Conservation (phyloP, 2,113 vertebrate genomes). For the Chlorodrepanis virens region DNA sequence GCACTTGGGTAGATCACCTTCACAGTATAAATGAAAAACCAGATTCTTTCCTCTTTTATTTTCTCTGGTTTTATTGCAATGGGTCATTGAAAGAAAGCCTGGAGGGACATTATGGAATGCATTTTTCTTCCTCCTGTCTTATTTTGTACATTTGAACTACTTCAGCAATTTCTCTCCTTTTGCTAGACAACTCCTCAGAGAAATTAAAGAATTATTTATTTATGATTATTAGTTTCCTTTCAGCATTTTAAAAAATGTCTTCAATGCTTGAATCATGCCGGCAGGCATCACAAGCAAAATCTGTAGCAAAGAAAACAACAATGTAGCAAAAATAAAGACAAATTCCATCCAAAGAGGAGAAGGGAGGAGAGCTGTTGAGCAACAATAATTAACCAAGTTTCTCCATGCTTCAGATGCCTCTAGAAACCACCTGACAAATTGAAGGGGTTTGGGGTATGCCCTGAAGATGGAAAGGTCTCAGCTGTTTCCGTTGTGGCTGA, state of each 20-base stretch:
- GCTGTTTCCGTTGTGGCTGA: background rate
- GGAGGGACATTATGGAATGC: constrained; percentile 14
- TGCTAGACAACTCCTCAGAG: constrained; percentile 57
- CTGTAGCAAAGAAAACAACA: constrained; percentile 2
- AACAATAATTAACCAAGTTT: constrained; percentile 22
- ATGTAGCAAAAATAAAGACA: constrained; percentile 7
- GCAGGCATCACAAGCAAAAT: constrained; percentile 1
- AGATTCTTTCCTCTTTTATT: background rate
- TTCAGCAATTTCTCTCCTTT: constrained; percentile 46
- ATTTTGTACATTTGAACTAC: constrained; percentile 48
- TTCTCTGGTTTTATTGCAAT: constrained; percentile 19
- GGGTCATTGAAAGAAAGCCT: constrained; percentile 40
- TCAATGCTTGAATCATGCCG: constrained; percentile 33
- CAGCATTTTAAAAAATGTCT: constrained; percentile 44
- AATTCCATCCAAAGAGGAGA: background rate
- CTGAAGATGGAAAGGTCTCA: background rate
- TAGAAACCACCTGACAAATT: constrained; percentile 3
- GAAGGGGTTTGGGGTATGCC: background rate
- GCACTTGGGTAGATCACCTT: background rate
- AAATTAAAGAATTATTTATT: constrained; percentile 67
- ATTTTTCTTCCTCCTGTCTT: constrained; percentile 43
- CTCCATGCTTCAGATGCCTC: background rate
- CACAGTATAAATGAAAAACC: background rate
- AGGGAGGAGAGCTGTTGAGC: background rate
- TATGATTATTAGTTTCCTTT: constrained; percentile 65